phyloP scores from a whole-genome alignment of 2,113 vertebrate genomes.

The Actenoides hombroni region DNA sequence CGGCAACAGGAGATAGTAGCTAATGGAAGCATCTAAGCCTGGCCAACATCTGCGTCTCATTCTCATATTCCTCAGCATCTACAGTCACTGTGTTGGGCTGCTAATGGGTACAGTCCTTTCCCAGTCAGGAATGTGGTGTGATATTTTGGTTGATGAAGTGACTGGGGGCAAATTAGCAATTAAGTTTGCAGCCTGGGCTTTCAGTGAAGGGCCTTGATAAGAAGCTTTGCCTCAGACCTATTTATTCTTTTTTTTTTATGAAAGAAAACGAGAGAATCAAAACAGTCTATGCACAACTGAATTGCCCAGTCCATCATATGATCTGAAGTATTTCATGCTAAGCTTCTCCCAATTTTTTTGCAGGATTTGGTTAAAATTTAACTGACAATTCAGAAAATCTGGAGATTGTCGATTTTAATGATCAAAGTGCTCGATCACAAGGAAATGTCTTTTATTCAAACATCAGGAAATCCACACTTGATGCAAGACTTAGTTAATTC shows the following conservation, averaged over 20 bases:
- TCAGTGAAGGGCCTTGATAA: not conserved
- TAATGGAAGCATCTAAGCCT: not conserved
- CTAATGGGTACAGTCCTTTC: not conserved
- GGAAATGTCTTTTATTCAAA: constrained; percentile 25
- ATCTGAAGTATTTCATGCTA: constrained; percentile 45
- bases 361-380: constrained; percentile 37
- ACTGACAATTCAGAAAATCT: constrained; percentile 52
- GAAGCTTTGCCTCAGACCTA: not conserved
- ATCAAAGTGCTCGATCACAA: constrained; percentile 43
- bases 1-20: not conserved
- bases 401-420: constrained; percentile 7
- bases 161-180: not conserved
- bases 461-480: constrained; percentile 39
- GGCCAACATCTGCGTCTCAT: not conserved
- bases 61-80: not conserved
- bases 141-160: not conserved
- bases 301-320: not conserved
- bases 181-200: not conserved
- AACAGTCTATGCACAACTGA: not conserved
- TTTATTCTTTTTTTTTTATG: not conserved
- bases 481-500: constrained; percentile 32
- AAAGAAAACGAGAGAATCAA: not conserved
- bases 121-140: not conserved
- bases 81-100: not conserved
- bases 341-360: constrained; percentile 5